A percentile compares a stretch with the other conserved stretches of the same genome.
Conservation (phyloP, 2,888 invertebrate genomes). For the Liodrosophila aerea region DNA sequence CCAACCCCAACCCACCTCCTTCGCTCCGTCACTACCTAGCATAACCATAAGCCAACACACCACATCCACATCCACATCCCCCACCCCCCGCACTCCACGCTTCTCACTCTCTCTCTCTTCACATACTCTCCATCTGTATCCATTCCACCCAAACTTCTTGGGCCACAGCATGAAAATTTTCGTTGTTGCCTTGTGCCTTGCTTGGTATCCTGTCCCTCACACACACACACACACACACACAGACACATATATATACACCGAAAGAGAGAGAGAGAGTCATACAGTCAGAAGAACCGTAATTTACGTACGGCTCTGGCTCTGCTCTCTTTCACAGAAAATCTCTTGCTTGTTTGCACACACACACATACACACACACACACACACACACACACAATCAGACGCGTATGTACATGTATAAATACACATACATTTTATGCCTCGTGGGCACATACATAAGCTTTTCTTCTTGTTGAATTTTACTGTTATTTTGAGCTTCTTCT, state of each 20-base stretch:
- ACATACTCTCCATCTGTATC: background rate
- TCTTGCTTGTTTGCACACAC: conserved; percentile 59
- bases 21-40: background rate
- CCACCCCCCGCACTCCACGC: background rate
- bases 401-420: conserved; percentile 1
- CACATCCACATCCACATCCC: background rate
- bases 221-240: conserved; percentile 25
- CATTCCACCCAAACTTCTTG: conserved; percentile 35
- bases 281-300: conserved; percentile 57
- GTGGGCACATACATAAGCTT: conserved; percentile 40
- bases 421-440: background rate
- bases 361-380: conserved; percentile 23
- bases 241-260: conserved; percentile 15
- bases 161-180: conserved; percentile 61
- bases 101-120: background rate
- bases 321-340: conserved; percentile 67
- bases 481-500: conserved; percentile 50
- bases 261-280: conserved; percentile 20
- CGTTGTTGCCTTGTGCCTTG: conserved; percentile 41
- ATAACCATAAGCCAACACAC: conserved; percentile 4
- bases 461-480: conserved; percentile 66
- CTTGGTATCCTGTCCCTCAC: conserved; percentile 66
- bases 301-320: conserved; percentile 43
- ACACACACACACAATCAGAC: conserved; percentile 24
- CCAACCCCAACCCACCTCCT: background rate